Evolutionary conservation across 2,797 vertebrate species (phyloP), one percentile per base, ranked within the genome.

Genomic region (Podarcis lilfordi): DNA sequence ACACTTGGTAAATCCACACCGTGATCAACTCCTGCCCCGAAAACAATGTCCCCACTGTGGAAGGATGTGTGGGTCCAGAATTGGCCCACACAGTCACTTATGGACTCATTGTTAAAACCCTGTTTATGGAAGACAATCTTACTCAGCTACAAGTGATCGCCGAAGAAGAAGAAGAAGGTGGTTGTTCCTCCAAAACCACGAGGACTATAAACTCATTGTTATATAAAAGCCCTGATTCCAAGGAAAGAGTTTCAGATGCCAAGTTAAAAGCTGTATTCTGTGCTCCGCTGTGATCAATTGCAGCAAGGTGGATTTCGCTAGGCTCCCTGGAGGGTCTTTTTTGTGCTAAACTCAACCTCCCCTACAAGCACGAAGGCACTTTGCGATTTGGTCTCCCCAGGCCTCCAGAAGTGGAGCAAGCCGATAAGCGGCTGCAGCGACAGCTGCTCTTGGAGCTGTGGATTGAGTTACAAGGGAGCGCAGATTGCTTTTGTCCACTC

Each of bases 401-500:
- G 40, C 85, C 69, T 32, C 55, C 68, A 29, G 61, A 91, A 81
- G 91, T 89, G 81, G 90, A 89, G 84, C 81, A 85, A 90, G 85
- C 90, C 75, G 66, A 85, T 89, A 77, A 81, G 89, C 32, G 86
- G 82, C 88, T 69, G 19, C 21, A 21, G 43, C 35, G 55, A 86
- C 91, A 91, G 91, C 89, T 92, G 89, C 89, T 89, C 55, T 77
- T 13, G 21, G 86, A 94, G 79, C n/a, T 69, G 74, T 68, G 80
- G 83, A 91, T 86, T 76, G 43, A 89, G 91, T 87, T 91, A 92
- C 86, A 89, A 74, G 86, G 80, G 29, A 89, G 88, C 35, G 83
- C 89, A 89, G 88, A 91, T 88, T 89, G 86, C 88, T 87, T 92
- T 75, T 89, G 84, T 88, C 90, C 27, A 90, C 32, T 88, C 84